phyloP scores from a whole-genome alignment of 1,140 invertebrate genomes.

The Amphibalanus amphitrite region DNA sequence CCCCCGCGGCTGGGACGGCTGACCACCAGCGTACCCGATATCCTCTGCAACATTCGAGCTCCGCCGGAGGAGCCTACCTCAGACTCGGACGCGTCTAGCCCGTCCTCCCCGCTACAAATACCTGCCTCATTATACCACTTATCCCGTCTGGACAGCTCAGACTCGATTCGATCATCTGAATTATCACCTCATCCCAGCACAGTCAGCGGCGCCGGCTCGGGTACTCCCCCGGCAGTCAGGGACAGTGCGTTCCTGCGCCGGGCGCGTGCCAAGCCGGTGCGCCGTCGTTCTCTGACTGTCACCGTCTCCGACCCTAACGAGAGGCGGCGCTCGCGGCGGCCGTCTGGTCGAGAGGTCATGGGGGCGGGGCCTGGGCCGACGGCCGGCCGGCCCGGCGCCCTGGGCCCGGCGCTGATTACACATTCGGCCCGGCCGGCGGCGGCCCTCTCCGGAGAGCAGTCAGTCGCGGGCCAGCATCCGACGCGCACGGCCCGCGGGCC shows the following conservation, averaged over 20 bases:
- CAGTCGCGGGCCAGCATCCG: background rate
- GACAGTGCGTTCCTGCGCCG: background rate
- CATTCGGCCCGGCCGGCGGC: background rate
- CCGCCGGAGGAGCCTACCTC: background rate
- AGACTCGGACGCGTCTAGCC: background rate
- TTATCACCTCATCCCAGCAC: too few species aligned
- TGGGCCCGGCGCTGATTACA: background rate
- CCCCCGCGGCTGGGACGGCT: background rate
- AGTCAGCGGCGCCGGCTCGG: too few species aligned
- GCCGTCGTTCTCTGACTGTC: background rate
- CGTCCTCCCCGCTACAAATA: background rate
- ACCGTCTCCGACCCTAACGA: background rate
- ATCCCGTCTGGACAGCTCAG: background rate
- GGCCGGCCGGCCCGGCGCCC: too few species aligned
- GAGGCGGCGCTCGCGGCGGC: too few species aligned
- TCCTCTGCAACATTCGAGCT: background rate
- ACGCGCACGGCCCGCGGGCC: background rate
- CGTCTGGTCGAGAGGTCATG: background rate
- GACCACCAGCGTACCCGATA: background rate
- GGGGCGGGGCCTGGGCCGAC: background rate
- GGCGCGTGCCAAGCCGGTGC: background rate
- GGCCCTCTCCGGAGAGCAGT: background rate
- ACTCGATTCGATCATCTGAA: background rate
- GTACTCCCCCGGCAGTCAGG: background rate
- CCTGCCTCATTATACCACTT: background rate